These are phyloP conservation scores for Prinia subflava DNA, from an alignment of 2,113 vertebrate species.

Conservation along the genomic window DNA sequence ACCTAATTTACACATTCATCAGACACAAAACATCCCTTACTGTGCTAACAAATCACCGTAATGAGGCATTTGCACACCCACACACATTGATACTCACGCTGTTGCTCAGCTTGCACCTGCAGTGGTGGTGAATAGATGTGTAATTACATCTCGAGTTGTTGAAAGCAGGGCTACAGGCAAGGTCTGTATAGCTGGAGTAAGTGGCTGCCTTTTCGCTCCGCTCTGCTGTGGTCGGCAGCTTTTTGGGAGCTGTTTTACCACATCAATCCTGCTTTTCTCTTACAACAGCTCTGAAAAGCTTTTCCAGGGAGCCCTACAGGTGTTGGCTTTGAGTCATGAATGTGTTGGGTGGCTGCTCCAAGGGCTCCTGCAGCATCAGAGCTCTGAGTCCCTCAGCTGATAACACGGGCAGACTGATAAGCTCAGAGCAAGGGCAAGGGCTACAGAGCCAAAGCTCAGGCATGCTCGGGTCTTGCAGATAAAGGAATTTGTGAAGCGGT, in stretches of 20 bases:
- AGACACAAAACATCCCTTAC: not conserved
- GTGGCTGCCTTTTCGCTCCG: not conserved
- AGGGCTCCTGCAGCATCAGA: not conserved
- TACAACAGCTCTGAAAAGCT: not conserved
- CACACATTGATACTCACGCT: not conserved
- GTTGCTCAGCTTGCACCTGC: conserved; percentile 53
- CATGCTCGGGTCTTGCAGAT: not conserved
- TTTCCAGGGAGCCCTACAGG: not conserved
- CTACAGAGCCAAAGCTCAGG: not conserved
- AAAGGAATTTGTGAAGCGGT: not conserved
- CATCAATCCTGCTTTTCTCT: not conserved
- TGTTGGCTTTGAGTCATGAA: not conserved
- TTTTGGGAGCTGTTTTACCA: not conserved
- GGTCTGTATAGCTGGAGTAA: not conserved
- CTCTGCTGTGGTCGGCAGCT: not conserved
- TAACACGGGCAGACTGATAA: not conserved
- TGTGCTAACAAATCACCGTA: conserved; percentile 14
- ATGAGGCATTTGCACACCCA: conserved; percentile 59
- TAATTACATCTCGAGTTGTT: not conserved
- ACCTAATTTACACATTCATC: conserved; percentile 37
- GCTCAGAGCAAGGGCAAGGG: not conserved
- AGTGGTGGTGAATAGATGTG: conserved; percentile 46
- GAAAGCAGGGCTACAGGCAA: conserved; percentile 9
- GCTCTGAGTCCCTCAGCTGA: not conserved
- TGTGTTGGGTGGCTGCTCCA: not conserved